These are phyloP conservation scores for Salvelinus sp. DNA, from an alignment of 2,113 vertebrate genomes.

Conservation along the genomic window DNA sequence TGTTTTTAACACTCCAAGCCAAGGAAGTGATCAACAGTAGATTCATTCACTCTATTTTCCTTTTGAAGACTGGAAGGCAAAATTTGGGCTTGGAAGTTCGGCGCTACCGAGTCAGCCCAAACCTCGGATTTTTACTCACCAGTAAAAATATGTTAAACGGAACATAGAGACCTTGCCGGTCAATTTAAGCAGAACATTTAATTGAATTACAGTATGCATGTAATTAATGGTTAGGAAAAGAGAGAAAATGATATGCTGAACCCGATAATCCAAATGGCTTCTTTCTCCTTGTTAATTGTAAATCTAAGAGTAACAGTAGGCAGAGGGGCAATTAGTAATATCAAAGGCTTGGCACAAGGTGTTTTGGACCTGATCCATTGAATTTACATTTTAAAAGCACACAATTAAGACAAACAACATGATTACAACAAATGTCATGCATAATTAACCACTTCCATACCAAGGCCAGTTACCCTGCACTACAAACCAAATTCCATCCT, in stretches of 20 bases:
- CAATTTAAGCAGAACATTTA: slow-evolving; percentile 8
- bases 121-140: not conserved
- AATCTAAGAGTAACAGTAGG: not conserved
- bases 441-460: not conserved
- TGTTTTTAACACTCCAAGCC: not conserved
- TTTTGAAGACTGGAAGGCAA: not conserved
- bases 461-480: not conserved
- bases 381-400: not conserved
- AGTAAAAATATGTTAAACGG: not conserved
- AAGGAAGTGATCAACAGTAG: not conserved
- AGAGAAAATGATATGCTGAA: slow-evolving; percentile 7
- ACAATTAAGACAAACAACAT: not conserved
- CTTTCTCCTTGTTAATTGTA: not conserved
- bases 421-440: not conserved
- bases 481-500: not conserved
- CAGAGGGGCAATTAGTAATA: not conserved
- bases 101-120: too few relatives aligned
- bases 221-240: slow-evolving; percentile 1
- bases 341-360: not conserved
- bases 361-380: not conserved
- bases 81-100: not conserved
- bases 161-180: not conserved
- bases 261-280: slow-evolving; percentile 3
- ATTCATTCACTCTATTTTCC: not conserved
- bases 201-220: slow-evolving; percentile 11